Conservation (phyloP, 2,113 vertebrate genomes). For the Macheiramphus alcinus region DNA sequence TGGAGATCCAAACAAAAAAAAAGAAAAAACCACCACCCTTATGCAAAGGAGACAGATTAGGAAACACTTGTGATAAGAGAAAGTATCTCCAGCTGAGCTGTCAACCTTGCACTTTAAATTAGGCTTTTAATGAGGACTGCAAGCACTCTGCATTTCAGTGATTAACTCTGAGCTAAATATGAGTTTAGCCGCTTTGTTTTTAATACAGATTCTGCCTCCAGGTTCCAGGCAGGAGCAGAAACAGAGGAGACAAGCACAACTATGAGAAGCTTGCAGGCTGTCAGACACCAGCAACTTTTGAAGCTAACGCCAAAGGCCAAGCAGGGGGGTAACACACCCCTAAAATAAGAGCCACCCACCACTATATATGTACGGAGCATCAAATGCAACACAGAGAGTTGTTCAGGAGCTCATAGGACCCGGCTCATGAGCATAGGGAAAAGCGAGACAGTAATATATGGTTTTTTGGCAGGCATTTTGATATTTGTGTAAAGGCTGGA, state of each 20-base stretch:
- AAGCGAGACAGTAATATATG: not conserved
- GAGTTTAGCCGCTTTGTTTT: not conserved
- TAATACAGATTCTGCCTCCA: not conserved
- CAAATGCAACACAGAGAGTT: not conserved
- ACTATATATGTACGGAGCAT: not conserved
- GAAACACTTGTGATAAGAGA: not conserved
- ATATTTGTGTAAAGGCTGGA: not conserved
- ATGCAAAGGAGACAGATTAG: not conserved
- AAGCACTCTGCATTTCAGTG: not conserved
- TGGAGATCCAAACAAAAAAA: not conserved
- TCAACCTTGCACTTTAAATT: slow-evolving; percentile 18
- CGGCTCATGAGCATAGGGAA: accelerated
- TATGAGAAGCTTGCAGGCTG: not conserved
- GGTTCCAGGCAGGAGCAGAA: not conserved
- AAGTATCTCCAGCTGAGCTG: not conserved
- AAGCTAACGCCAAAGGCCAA: not conserved
- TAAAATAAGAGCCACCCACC: not conserved
- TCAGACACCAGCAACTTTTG: not conserved
- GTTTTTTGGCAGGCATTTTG: not conserved
- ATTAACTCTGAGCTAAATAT: not conserved
- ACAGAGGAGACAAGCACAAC: not conserved
- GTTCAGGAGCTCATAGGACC: not conserved
- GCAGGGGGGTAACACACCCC: not conserved
- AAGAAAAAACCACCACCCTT: not conserved
- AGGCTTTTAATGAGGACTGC: not conserved